Evolutionary conservation across 2,113 vertebrate species (phyloP).

Genomic region (Thinocorus orbignyianus): DNA sequence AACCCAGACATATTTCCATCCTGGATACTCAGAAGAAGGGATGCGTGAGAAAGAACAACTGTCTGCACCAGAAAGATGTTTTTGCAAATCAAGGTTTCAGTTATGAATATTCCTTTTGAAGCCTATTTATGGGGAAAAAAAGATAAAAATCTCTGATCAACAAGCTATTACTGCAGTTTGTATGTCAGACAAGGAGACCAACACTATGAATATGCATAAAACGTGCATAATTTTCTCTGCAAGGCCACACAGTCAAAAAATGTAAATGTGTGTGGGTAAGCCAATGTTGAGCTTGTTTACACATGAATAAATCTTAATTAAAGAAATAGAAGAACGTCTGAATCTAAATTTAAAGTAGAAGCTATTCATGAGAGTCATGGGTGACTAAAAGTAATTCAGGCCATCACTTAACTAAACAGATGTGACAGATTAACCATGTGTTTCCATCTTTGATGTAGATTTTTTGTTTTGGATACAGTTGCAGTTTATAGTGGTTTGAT

Average conservation of each 20-base stretch:
- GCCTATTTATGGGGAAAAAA: neutral
- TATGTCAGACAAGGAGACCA: neutral
- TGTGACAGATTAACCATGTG: neutral
- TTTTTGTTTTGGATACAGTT: conserved; percentile 3
- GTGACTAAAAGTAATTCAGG: neutral
- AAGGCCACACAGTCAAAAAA: neutral
- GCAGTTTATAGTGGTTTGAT: neutral
- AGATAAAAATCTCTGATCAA: neutral
- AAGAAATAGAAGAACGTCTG: neutral
- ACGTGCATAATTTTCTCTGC: neutral
- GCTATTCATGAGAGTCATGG: neutral
- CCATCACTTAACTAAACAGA: neutral
- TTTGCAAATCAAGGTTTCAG: neutral
- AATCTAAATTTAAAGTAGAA: neutral
- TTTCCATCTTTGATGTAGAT: neutral
- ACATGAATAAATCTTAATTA: conserved; percentile 6
- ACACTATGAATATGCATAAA: neutral
- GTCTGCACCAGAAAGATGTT: neutral
- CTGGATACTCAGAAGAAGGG: accelerated
- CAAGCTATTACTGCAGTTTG: neutral
- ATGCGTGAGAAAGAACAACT: neutral
- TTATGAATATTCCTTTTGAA: neutral
- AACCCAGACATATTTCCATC: neutral
- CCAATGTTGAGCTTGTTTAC: neutral
- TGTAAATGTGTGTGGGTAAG: neutral